A percentile compares a stretch with the other conserved stretches of the same genome.
These are phyloP conservation scores for Dendrolimus kikuchii DNA, from an alignment of 1,140 invertebrate genomes.

Conservation along the genomic window DNA sequence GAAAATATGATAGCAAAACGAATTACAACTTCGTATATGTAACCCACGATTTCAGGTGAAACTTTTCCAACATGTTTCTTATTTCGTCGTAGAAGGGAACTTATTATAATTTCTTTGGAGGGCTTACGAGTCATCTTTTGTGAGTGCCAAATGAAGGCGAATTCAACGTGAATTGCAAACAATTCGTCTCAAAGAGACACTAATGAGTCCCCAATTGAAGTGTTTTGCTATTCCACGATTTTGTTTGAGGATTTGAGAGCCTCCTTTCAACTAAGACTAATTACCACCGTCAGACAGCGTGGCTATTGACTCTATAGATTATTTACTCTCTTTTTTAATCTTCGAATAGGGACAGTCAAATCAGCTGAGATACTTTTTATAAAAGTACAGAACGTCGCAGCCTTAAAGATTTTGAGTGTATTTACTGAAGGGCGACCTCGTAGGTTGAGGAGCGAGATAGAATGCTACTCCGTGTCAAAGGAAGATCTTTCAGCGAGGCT, in stretches of 20 bases:
- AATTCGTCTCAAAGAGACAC: constrained; percentile 19
- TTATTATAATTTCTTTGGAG: constrained; percentile 15
- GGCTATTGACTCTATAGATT: too few species aligned
- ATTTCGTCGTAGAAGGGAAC: constrained; percentile 11
- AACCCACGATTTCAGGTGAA: constrained; percentile 4
- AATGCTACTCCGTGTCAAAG: too few species aligned
- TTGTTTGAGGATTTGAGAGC: constrained; percentile 10
- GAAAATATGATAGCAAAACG: neutral
- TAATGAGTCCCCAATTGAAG: constrained; percentile 20
- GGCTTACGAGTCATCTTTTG: constrained; percentile 14
- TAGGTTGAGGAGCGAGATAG: too few species aligned
- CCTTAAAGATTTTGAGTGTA: too few species aligned
- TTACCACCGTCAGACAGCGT: constrained; percentile 6
- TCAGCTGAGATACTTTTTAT: too few species aligned
- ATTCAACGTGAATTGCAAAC: constrained; percentile 21
- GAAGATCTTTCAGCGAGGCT: too few species aligned
- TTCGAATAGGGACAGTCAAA: too few species aligned
- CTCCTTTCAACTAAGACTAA: constrained; percentile 12
- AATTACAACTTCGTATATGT: neutral
- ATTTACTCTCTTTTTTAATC: too few species aligned
- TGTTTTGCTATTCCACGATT: constrained; percentile 18
- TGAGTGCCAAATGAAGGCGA: constrained; percentile 19
- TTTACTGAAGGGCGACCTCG: too few species aligned
- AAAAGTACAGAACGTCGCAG: too few species aligned
- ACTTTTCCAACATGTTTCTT: constrained; percentile 14